Evolutionary conservation across 2,797 vertebrate genomes (phyloP).

Genomic region (Ceyx erithaca): DNA sequence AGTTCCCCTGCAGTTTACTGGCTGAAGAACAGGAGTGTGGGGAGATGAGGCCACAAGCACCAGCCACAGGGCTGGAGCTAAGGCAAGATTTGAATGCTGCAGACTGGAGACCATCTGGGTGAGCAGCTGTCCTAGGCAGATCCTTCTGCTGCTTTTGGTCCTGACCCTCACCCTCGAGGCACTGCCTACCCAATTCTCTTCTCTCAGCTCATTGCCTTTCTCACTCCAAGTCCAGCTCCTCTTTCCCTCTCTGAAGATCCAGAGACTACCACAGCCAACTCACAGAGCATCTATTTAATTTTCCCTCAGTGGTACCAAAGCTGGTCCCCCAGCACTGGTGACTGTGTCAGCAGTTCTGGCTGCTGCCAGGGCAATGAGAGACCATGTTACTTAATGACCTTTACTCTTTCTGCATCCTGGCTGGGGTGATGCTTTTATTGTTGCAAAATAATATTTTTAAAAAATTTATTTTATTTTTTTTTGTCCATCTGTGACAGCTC

Average conservation of each 20-base stretch:
- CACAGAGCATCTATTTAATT: not conserved
- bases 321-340: not conserved
- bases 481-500: not conserved
- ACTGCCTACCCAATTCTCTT: slow-evolving; percentile 17
- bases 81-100: slow-evolving; percentile 34
- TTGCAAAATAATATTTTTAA: not conserved
- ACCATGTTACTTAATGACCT: not conserved
- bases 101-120: slow-evolving; percentile 51
- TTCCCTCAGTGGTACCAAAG: not conserved
- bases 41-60: slow-evolving; percentile 5
- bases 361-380: not conserved
- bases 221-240: not conserved
- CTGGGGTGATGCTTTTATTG: not conserved
- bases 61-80: not conserved
- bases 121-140: slow-evolving; percentile 56
- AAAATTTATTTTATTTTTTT: not conserved
- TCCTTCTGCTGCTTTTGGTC: slow-evolving; percentile 63
- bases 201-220: slow-evolving; percentile 7
- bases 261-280: not conserved
- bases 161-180: slow-evolving; percentile 62
- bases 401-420: not conserved
- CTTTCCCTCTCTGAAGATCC: not conserved
- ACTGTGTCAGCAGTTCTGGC: not conserved
- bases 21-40: not conserved
- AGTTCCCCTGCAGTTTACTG: not conserved